phyloP scores from a whole-genome alignment of 2,888 invertebrate species.

The Ischnus inquisitorius region DNA sequence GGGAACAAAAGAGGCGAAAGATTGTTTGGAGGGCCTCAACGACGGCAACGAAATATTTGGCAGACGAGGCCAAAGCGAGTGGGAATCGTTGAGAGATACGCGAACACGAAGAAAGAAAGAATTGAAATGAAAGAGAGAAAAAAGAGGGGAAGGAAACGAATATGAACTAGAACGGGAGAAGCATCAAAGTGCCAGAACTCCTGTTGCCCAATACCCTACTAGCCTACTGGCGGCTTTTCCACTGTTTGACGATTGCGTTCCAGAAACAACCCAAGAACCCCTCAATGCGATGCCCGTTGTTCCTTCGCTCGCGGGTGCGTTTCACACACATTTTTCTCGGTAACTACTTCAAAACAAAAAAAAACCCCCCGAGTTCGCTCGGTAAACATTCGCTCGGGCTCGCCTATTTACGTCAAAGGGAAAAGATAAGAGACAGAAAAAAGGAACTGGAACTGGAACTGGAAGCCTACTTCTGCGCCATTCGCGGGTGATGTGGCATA shows the following conservation, averaged over 20 bases:
- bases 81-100: conserved; percentile 11
- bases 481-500: conserved; percentile 54
- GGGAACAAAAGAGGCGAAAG: conserved; percentile 28
- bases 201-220: conserved; percentile 57
- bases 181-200: conserved; percentile 58
- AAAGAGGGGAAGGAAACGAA: neutral
- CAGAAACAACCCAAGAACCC: conserved; percentile 17
- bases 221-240: conserved; percentile 38
- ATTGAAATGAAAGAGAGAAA: no score
- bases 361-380: neutral
- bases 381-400: conserved; percentile 42
- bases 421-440: conserved; percentile 6
- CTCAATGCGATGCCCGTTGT: conserved; percentile 7
- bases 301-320: conserved; percentile 3
- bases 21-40: conserved; percentile 39
- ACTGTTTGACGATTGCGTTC: conserved; percentile 20
- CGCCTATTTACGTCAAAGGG: conserved; percentile 33
- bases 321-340: conserved; percentile 30
- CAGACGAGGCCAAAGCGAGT: conserved; percentile 47
- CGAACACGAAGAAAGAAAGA: conserved; percentile 7
- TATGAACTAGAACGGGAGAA: conserved; percentile 35
- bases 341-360: conserved; percentile 52
- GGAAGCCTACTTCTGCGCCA: conserved; percentile 12
- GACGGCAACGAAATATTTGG: conserved; percentile 49
- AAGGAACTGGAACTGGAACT: conserved; percentile 38